Evolutionary conservation across 1,140 invertebrate genomes (phyloP).

Genomic region (Drosophila eugracilis): DNA sequence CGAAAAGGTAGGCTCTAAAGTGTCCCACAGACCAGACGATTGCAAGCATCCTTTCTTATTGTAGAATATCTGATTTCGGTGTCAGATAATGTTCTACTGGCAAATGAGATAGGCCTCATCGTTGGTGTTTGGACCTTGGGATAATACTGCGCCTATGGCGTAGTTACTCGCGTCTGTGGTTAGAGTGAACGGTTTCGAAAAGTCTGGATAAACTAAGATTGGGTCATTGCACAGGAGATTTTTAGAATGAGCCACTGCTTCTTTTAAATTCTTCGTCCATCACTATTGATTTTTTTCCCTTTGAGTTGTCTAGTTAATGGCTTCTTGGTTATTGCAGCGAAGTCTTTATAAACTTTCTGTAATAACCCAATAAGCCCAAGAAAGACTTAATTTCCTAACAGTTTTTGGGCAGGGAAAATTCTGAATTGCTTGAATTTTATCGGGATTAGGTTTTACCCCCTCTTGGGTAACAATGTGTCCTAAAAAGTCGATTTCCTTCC

Average conservation of each 20-base stretch:
- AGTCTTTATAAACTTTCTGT: conserved; percentile 23
- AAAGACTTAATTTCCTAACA: conserved; percentile 16
- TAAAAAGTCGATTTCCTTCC: conserved; percentile 8
- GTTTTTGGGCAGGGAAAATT: conserved; percentile 21
- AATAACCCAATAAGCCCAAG: too few species aligned
- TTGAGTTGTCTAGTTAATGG: too few species aligned
- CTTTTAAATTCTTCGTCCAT: conserved; percentile 10
- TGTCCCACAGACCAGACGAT: too few species aligned
- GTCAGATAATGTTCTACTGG: conserved; percentile 9
- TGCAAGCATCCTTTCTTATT: too few species aligned
- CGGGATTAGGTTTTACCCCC: conserved; percentile 8
- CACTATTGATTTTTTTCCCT: conserved; percentile 11
- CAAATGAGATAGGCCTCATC: conserved; percentile 16
- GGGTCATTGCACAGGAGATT: conserved; percentile 10
- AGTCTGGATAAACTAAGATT: conserved; percentile 2
- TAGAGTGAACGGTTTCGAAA: conserved; percentile 3
- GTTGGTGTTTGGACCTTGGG: not conserved
- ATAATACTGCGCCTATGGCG: conserved; percentile 10
- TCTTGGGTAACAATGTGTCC: conserved; percentile 15
- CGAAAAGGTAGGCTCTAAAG: too few species aligned
- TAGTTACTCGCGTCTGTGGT: too few species aligned
- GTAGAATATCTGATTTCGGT: too few species aligned
- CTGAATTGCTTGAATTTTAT: conserved; percentile 11
- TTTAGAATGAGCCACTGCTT: conserved; percentile 3
- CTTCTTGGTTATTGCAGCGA: conserved; percentile 22